Evolutionary conservation across 2,797 vertebrate species (phyloP), one percentile per base, ranked within the genome.

Genomic region (Tolypeutes matacus): DNA sequence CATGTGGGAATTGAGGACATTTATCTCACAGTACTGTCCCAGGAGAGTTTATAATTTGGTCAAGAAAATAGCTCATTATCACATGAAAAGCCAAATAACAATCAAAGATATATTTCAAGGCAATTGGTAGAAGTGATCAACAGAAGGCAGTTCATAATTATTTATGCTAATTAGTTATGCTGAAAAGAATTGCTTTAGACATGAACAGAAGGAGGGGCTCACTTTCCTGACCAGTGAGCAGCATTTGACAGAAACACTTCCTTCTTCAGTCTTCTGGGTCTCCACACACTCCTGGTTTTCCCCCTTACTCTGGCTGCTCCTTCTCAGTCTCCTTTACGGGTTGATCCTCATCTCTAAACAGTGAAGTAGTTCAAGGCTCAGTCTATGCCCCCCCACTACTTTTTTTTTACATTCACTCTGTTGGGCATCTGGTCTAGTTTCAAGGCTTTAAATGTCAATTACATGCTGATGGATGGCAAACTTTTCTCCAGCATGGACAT

Each of bases 21-120:
- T 73, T 89, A 93, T 92, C 53, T 39, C 65, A 58, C 27, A 51
- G 86, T 64, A 64, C 36, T 86, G 46, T 39, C 67, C 72, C 88
- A 39, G 27, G 67, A 96, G 29, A 92, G 75, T 84, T 85, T 76
- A 73, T 69, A 80, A 86, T 86, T 70, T 84, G 88, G 86, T 92
- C 82, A 95, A 95, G 78, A 93, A 93, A 95, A 95, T 89, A 76
- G 62, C 69, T 72, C 75, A 87, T 18, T 60, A 83, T 84, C 85
- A 86, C 39, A 90, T 65, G 85, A 73, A 94, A 78, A 25, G 12
- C 49, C 89, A 93, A 88, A 72, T 67, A 90, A 67, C 73, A 88
- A 89, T 93, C 77, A 83, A 64, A 94, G 88, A 75, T 76, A 1
- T 20, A 89, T 70, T 89, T 95, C 51, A 95, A 93, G 31, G 42